phyloP scores from a whole-genome alignment of 2,797 vertebrate species.

The Scarus forsteni region DNA sequence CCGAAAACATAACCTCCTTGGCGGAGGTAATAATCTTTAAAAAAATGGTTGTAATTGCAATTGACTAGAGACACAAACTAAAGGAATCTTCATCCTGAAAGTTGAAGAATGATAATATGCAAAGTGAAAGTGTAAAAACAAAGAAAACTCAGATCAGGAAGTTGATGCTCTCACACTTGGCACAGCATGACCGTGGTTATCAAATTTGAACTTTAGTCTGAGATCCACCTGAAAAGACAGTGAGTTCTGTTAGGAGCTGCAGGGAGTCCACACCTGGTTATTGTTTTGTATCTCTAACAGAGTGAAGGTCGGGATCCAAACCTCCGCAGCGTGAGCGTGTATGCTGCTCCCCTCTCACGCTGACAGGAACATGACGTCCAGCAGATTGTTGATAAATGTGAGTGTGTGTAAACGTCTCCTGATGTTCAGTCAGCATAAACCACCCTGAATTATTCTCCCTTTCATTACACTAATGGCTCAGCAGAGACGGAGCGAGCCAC shows the following conservation, averaged over 20 bases:
- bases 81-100: too few species aligned
- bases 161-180: too few species aligned
- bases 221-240: too few species aligned
- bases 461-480: constrained; percentile 65
- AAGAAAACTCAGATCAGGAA: too few species aligned
- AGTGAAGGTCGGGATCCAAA: neutral
- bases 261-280: neutral
- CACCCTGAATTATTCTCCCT: constrained; percentile 47
- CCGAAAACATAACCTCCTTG: too few species aligned
- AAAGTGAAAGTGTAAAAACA: too few species aligned
- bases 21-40: too few species aligned
- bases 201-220: too few species aligned
- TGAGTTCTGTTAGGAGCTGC: constrained; percentile 6
- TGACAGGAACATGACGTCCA: constrained; percentile 4
- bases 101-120: too few species aligned
- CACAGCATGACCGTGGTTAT: too few species aligned
- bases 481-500: constrained; percentile 7
- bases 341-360: neutral
- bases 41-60: too few species aligned
- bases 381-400: constrained; percentile 46
- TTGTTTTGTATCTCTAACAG: neutral
- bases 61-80: too few species aligned
- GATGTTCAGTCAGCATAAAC: constrained; percentile 55
- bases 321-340: neutral
- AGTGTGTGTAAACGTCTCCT: constrained; percentile 51